phyloP scores from a whole-genome alignment of 2,888 invertebrate genomes.

The Spodoptera exigua region DNA sequence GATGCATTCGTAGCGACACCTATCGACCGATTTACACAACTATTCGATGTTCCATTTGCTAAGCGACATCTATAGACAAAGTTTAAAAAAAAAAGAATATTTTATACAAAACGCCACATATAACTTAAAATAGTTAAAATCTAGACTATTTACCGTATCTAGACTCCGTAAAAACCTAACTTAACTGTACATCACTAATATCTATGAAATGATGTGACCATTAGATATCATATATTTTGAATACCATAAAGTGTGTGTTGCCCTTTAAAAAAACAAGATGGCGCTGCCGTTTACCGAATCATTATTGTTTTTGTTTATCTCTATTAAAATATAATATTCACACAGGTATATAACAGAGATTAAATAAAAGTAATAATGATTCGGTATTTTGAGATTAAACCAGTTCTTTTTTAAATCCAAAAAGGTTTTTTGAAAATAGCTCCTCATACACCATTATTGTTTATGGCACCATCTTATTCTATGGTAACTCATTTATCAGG shows the following conservation, averaged over 20 bases:
- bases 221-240: slow-evolving; percentile 60
- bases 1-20: slow-evolving; percentile 45
- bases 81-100: slow-evolving; percentile 50
- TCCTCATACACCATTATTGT: slow-evolving; percentile 68
- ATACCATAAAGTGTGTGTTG: slow-evolving; percentile 56
- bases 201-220: slow-evolving; percentile 62
- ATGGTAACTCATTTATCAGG: slow-evolving; percentile 85
- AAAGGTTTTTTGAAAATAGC: slow-evolving; percentile 42
- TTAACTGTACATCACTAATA: slow-evolving; percentile 66
- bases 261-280: slow-evolving; percentile 61
- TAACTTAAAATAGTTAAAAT: slow-evolving; percentile 58
- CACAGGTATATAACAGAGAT: slow-evolving; percentile 20
- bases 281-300: slow-evolving; percentile 53
- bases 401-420: slow-evolving; percentile 30
- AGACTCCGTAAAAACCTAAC: slow-evolving; percentile 61
- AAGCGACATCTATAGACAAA: slow-evolving; percentile 53
- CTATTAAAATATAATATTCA: slow-evolving; percentile 25
- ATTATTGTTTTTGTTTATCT: slow-evolving; percentile 32
- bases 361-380: slow-evolving; percentile 31
- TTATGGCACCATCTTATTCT: slow-evolving; percentile 87
- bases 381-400: slow-evolving; percentile 27
- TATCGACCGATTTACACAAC: slow-evolving; percentile 37
- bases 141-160: slow-evolving; percentile 60
- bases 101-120: slow-evolving; percentile 59
- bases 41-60: slow-evolving; percentile 48